Evolutionary conservation across 2,113 vertebrate genomes (phyloP), one percentile per base, ranked within the genome.

Genomic region (Bufo bufo): DNA sequence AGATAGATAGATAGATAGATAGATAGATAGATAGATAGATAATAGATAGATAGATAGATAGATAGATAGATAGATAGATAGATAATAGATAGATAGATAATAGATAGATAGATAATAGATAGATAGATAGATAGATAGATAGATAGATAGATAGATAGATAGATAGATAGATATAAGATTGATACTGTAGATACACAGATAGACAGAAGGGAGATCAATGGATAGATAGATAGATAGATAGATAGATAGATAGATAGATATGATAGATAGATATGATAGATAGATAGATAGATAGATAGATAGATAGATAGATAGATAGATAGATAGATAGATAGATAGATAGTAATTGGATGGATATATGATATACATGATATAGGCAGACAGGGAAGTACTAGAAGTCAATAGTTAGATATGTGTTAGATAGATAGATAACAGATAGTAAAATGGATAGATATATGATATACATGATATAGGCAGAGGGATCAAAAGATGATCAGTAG

Each of bases 71-170:
- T 43, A 5, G 10, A 33, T 43, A 14, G 63, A 65, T 1, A 65
- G 16, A 54, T 33, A 4, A 84, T 10, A 19, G 20, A 69, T 23
- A 77, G 19, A 54, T 59, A 85, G 84, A 2, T 23, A 19, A n/a
- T 14, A 56, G 50, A 23, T 43, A 74, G n/a, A 85, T 74, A 45
- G 65, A 74, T 47, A 74, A 74, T 7, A 74, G 33, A 74, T 11
- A 69, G n/a, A 69, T 33, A 69, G 8, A 69, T 33, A 69, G n/a
- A 69, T 23, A 69, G n/a, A 83, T 66, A 84, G 63, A 71, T 69
- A 84, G 50, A 56, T 72, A 85, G 23, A 58, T 56, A 85, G 52
- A 77, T 23, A 75, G 54, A 77, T 75, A 20, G 6, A 86, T 78
- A 78, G 43, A 86, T 50, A 86, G 58, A 78, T 33, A 78, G 85